Evolutionary conservation across 2,797 vertebrate genomes (phyloP).

Genomic region (Bufotes viridis): DNA sequence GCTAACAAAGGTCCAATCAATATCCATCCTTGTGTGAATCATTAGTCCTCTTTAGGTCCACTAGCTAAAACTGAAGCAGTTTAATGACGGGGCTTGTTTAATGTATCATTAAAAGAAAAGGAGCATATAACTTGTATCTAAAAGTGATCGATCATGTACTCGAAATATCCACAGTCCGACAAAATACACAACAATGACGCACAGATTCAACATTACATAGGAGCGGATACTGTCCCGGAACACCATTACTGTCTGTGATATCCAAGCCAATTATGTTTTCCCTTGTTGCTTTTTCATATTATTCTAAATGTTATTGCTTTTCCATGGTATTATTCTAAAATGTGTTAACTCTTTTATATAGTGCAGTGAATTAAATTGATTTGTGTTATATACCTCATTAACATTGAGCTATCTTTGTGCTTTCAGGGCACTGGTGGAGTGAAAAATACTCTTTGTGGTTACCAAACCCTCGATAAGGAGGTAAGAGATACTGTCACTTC

Average conservation of each 20-base stretch:
- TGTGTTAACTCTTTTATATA: slow-evolving; percentile 1
- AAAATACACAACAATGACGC: background rate
- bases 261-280: background rate
- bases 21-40: background rate
- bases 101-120: background rate
- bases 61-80: background rate
- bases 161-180: background rate
- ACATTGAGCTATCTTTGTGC: slow-evolving; percentile 38
- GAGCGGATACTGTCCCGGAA: too few relatives aligned
- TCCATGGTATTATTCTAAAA: background rate
- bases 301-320: too few relatives aligned
- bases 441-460: slow-evolving; percentile 87
- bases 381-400: slow-evolving; percentile 21
- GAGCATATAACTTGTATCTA: background rate
- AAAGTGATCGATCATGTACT: background rate
- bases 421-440: slow-evolving; percentile 81
- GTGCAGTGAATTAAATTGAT: slow-evolving; percentile 30
- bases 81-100: background rate
- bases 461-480: slow-evolving; percentile 79
- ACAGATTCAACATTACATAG: background rate
- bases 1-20: background rate
- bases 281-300: background rate
- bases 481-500: slow-evolving; percentile 66
- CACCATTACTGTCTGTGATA: background rate
- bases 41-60: background rate